These are phyloP conservation scores for Equus quagga DNA, from an alignment of 2,113 vertebrate species.

Conservation along the genomic window DNA sequence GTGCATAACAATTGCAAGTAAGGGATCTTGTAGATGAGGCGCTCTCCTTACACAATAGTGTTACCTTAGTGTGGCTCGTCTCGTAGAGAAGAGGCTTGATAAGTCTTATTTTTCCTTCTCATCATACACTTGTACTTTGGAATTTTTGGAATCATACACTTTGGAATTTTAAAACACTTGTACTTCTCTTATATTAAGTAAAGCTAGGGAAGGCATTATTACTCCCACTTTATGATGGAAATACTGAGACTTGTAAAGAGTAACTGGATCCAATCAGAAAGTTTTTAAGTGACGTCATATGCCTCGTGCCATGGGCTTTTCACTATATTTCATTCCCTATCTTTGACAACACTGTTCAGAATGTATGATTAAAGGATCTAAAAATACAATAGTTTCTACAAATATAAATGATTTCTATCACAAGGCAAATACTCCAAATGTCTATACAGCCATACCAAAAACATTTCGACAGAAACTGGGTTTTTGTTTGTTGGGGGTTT, in stretches of 20 bases:
- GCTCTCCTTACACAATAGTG: background rate
- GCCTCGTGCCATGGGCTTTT: background rate
- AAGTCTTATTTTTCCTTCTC: background rate
- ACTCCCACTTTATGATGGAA: background rate
- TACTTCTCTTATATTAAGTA: background rate
- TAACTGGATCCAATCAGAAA: background rate
- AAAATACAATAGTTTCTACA: background rate
- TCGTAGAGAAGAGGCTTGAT: background rate
- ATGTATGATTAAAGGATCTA: background rate
- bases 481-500: background rate
- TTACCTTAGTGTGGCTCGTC: background rate
- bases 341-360: background rate
- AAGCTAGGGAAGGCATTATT: background rate
- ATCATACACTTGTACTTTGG: background rate
- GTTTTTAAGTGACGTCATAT: background rate
- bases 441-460: background rate
- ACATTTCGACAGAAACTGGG: background rate
- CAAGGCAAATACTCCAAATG: background rate
- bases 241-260: background rate
- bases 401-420: conserved; percentile 12
- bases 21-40: background rate
- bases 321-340: background rate
- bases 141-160: background rate
- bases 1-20: background rate
- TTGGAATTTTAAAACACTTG: background rate